phyloP scores from a whole-genome alignment of 2,888 invertebrate genomes.

The Nasonovia ribisnigri region DNA sequence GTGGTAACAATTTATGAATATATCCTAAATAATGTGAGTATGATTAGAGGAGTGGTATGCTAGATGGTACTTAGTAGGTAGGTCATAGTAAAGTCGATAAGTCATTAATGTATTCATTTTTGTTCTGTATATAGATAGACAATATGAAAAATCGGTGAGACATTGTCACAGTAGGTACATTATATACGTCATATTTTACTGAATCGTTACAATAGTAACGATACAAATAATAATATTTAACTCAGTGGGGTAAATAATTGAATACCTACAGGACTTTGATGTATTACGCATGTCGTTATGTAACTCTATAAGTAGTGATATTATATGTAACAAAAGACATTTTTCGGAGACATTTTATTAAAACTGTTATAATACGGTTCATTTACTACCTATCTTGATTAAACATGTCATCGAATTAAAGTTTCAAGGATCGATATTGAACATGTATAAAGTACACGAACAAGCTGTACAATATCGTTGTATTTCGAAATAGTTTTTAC shows the following conservation, averaged over 20 bases:
- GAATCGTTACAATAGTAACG: too few relatives aligned
- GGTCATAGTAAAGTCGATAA: not conserved
- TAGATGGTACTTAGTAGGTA: not conserved
- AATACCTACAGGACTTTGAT: not conserved
- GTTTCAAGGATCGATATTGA: too few relatives aligned
- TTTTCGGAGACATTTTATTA: not conserved
- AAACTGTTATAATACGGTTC: not conserved
- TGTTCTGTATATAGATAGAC: not conserved
- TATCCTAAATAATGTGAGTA: not conserved
- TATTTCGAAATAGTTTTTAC: not conserved
- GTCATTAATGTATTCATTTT: not conserved
- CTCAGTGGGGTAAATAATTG: not conserved
- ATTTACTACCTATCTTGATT: not conserved
- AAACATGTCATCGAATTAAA: not conserved
- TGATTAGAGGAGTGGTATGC: not conserved
- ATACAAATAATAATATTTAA: too few relatives aligned
- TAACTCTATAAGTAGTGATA: not conserved
- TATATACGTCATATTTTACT: not conserved
- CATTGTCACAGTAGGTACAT: not conserved
- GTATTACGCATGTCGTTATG: not conserved
- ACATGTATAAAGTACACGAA: too few relatives aligned
- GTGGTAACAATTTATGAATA: not conserved
- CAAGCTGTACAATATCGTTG: not conserved
- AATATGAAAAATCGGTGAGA: not conserved
- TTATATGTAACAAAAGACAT: not conserved